These are phyloP conservation scores for Trematomus loennbergii DNA, from an alignment of 2,113 vertebrate species.

Conservation along the genomic window DNA sequence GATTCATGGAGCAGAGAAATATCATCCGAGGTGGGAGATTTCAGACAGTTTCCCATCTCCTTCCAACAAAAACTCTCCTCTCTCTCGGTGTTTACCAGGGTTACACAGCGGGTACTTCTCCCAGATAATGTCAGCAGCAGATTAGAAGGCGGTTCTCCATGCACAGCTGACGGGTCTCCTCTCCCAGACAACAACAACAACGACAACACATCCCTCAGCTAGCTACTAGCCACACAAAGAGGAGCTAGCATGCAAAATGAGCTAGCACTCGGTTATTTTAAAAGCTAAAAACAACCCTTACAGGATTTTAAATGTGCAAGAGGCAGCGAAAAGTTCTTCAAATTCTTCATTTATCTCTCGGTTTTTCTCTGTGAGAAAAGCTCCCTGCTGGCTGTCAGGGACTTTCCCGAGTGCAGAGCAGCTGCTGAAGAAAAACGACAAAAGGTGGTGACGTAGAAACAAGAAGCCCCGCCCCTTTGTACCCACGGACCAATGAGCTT, in stretches of 20 bases:
- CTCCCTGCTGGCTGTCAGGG: conserved; percentile 62
- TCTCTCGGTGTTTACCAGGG: conserved; percentile 31
- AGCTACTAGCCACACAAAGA: conserved; percentile 82
- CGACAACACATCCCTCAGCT: conserved; percentile 66
- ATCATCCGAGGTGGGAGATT: conserved; percentile 97
- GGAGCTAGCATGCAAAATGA: conserved; percentile 58
- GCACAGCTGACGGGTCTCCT: conserved; percentile 62
- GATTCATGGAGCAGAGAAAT: conserved; percentile 97
- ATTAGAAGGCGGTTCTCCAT: conserved; percentile 47
- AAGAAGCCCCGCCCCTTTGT: conserved; percentile 52
- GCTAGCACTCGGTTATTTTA: conserved; percentile 56
- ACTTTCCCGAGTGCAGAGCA: conserved; percentile 74
- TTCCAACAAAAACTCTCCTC: conserved; percentile 58
- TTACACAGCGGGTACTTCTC: conserved; percentile 1
- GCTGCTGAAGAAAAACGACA: conserved; percentile 67
- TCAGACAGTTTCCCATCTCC: conserved; percentile 97
- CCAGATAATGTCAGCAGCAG: conserved; percentile 6
- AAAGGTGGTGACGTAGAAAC: conserved; percentile 70
- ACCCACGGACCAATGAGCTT: conserved; percentile 54
- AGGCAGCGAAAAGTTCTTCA: not conserved
- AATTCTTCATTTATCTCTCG: not conserved
- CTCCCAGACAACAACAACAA: conserved; percentile 73
- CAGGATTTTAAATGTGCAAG: not conserved
- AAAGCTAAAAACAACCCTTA: not conserved
- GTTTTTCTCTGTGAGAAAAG: not conserved